Evolutionary conservation across 1,140 invertebrate genomes (phyloP).

Genomic region (Leptoteleia sp.): DNA sequence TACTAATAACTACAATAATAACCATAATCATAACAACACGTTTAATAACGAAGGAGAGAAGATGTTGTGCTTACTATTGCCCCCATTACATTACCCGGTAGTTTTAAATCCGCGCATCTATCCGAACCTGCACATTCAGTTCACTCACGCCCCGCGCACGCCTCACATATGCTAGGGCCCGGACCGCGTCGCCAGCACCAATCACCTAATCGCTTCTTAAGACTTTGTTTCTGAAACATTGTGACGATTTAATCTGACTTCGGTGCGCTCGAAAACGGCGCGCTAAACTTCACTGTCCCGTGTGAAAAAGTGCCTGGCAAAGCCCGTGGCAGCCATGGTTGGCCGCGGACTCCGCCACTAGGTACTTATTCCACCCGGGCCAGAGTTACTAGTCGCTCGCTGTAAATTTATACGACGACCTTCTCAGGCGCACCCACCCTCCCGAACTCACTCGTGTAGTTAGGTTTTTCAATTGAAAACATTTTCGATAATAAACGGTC

Average conservation of each 20-base stretch:
- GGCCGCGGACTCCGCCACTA: no score
- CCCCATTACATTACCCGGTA: constrained; percentile 78
- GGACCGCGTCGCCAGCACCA: constrained; percentile 41
- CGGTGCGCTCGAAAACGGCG: no score
- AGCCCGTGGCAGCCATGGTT: no score
- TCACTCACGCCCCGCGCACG: no score
- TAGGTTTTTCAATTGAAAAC: constrained; percentile 75
- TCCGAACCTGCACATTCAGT: constrained; percentile 79
- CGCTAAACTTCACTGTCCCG: no score
- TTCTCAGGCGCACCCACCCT: no score
- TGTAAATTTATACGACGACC: constrained; percentile 44
- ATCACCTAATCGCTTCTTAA: constrained; percentile 50
- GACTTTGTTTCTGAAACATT: constrained; percentile 67
- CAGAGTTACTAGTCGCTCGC: no score
- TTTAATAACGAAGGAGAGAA: constrained; percentile 75
- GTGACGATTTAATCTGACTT: constrained; percentile 51
- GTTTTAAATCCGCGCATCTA: constrained; percentile 80
- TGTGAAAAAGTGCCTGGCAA: no score
- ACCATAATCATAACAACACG: constrained; percentile 67
- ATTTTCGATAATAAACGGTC: constrained; percentile 25
- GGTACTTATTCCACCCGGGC: no score
- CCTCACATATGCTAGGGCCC: constrained; percentile 78
- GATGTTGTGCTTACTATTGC: constrained; percentile 74
- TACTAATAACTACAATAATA: constrained; percentile 58
- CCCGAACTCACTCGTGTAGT: constrained; percentile 74